A percentile compares a stretch with the other conserved stretches of the same genome.
Conservation (phyloP, 1,140 invertebrate species). For the Metopolophium dirhodum region DNA sequence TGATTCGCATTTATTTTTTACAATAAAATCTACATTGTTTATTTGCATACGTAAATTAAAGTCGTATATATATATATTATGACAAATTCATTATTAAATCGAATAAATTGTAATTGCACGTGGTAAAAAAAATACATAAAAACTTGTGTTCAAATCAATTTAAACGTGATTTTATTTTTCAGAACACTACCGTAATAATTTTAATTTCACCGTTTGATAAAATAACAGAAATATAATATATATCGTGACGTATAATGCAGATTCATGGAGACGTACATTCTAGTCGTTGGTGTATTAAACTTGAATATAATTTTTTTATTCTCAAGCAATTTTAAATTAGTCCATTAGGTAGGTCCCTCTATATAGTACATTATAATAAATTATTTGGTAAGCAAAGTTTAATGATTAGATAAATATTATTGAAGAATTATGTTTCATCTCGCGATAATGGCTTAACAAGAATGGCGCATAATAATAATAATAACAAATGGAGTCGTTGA, state of each 20-base stretch:
- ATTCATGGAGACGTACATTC: not conserved
- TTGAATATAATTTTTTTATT: not conserved
- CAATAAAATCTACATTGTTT: not conserved
- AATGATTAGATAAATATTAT: not conserved
- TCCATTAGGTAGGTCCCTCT: not conserved
- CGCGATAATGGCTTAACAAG: not conserved
- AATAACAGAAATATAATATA: not conserved
- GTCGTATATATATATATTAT: slow-evolving; percentile 1
- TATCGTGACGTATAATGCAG: not conserved
- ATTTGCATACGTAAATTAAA: not conserved
- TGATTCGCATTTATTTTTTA: not conserved
- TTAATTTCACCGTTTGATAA: not conserved
- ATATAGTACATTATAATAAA: not conserved
- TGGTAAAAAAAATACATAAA: not conserved
- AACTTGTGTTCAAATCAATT: not conserved
- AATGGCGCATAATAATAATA: not conserved
- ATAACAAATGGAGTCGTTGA: not conserved
- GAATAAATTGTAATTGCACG: slow-evolving; percentile 7
- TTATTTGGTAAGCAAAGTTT: not conserved
- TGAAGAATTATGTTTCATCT: not conserved
- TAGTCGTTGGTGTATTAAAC: not conserved
- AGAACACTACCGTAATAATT: not conserved
- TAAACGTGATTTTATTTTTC: slow-evolving; percentile 1
- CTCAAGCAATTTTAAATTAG: not conserved
- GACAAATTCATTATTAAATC: slow-evolving; percentile 13